phyloP scores from a whole-genome alignment of 1,140 invertebrate genomes.

The Drosophila serrata region DNA sequence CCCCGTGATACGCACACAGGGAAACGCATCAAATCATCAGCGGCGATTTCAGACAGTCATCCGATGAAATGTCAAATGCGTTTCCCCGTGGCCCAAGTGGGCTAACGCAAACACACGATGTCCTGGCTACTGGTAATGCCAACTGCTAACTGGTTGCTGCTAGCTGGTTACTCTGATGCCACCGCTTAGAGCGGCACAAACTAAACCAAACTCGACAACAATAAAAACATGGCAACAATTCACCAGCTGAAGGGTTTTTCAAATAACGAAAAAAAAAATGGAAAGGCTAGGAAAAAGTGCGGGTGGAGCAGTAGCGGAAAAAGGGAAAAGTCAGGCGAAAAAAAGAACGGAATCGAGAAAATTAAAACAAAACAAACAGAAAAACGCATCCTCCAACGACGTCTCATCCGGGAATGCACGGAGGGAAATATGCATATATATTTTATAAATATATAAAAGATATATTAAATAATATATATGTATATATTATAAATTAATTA shows the following conservation, averaged over 20 bases:
- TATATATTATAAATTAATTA: background rate
- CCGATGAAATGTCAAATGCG: constrained; percentile 75
- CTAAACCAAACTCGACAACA: constrained; percentile 83
- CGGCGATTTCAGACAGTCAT: constrained; percentile 75
- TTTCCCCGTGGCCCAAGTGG: constrained; percentile 41
- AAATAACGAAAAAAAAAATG: constrained; percentile 77
- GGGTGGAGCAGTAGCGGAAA: constrained; percentile 43
- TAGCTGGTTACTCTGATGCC: constrained; percentile 29
- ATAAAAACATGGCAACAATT: constrained; percentile 85
- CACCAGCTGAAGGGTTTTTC: constrained; percentile 84
- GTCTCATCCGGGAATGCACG: constrained; percentile 20
- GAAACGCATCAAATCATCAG: constrained; percentile 75
- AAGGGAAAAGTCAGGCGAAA: constrained; percentile 49
- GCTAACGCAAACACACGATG: constrained; percentile 38
- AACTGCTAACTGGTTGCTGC: constrained; percentile 55
- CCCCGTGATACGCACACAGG: constrained; percentile 58
- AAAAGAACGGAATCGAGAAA: constrained; percentile 72
- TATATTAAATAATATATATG: background rate
- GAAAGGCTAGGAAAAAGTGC: constrained; percentile 15
- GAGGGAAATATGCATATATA: background rate
- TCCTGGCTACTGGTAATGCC: constrained; percentile 36
- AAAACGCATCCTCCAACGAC: constrained; percentile 64
- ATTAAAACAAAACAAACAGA: constrained; percentile 85
- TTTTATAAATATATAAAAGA: background rate
- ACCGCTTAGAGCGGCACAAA: constrained; percentile 75